Conservation (phyloP, 2,888 invertebrate genomes). For the Pheosia gnoma region DNA sequence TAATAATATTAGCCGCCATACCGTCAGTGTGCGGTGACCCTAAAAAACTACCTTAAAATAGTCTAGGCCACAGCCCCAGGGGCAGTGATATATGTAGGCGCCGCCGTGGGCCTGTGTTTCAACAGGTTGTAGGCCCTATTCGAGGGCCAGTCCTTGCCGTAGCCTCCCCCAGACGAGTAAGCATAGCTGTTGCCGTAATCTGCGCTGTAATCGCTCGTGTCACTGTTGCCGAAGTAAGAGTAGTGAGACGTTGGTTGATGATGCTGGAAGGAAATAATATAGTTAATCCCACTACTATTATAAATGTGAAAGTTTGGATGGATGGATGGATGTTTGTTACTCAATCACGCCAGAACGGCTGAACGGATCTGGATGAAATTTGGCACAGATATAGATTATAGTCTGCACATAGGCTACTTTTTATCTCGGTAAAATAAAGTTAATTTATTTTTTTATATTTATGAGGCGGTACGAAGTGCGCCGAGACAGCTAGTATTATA, state of each 20-base stretch:
- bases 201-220: conserved; percentile 64
- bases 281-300: not conserved
- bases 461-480: too few relatives aligned
- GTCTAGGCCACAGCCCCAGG: conserved; percentile 63
- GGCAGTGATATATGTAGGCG: conserved; percentile 71
- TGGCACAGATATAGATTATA: too few relatives aligned
- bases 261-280: conserved; percentile 51
- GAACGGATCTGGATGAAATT: too few relatives aligned
- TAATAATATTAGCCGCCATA: too few relatives aligned
- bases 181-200: conserved; percentile 72
- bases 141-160: conserved; percentile 77
- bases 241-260: conserved; percentile 68
- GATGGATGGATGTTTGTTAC: too few relatives aligned
- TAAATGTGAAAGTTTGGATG: too few relatives aligned
- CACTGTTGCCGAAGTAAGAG: conserved; percentile 72
- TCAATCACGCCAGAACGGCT: too few relatives aligned
- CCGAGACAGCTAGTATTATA: too few relatives aligned
- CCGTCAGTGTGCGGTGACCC: too few relatives aligned
- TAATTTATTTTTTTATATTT: too few relatives aligned
- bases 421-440: too few relatives aligned
- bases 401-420: too few relatives aligned
- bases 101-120: conserved; percentile 63
- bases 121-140: conserved; percentile 73
- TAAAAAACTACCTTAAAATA: not conserved
- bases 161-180: conserved; percentile 68